phyloP scores from a whole-genome alignment of 2,113 vertebrate species.

The Zosterops hypoxanthus region DNA sequence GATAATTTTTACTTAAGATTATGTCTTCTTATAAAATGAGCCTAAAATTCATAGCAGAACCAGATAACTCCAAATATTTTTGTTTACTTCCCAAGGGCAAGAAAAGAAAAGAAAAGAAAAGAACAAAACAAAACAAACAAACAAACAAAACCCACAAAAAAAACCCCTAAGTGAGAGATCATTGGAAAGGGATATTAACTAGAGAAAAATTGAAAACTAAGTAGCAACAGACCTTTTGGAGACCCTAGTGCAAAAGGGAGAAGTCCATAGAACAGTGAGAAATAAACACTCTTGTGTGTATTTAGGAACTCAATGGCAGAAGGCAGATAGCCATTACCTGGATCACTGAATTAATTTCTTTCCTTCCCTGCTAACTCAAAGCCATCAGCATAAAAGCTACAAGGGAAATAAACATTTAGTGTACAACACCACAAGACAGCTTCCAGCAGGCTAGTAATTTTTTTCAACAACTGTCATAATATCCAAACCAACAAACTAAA shows the following conservation, averaged over 20 bases:
- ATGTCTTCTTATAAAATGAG: not conserved
- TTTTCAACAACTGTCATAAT: not conserved
- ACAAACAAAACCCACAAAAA: too few relatives aligned
- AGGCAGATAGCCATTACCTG: not conserved
- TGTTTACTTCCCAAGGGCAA: not conserved
- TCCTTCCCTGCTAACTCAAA: not conserved
- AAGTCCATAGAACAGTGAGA: not conserved
- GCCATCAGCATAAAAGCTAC: fast-evolving
- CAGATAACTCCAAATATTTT: not conserved
- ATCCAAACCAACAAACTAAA: not conserved
- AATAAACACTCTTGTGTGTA: not conserved
- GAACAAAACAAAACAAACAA: too few relatives aligned
- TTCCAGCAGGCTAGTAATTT: not conserved
- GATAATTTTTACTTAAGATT: not conserved
- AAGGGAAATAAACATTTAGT: not conserved
- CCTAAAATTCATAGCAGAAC: not conserved
- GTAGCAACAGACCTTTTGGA: not conserved
- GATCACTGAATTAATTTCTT: not conserved
- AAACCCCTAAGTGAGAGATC: not conserved
- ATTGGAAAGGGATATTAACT: not conserved
- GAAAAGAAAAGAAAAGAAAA: not conserved
- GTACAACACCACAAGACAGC: not conserved
- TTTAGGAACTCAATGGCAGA: not conserved
- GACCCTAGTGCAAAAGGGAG: fast-evolving
- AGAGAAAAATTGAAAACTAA: not conserved